Evolutionary conservation across 2,113 vertebrate genomes (phyloP).

Genomic region (Neoarius graeffei): DNA sequence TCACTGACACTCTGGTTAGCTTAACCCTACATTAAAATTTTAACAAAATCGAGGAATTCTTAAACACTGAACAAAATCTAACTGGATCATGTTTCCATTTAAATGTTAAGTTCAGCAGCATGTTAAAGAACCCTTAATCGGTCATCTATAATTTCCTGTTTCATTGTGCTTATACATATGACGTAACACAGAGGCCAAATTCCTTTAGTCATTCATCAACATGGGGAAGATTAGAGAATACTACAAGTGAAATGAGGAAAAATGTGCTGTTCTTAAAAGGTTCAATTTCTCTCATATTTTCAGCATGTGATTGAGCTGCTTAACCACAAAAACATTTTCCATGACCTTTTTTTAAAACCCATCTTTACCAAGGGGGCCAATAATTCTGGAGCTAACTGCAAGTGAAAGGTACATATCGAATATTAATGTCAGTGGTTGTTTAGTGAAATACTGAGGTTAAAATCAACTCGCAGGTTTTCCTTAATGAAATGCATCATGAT

Average conservation of each 20-base stretch:
- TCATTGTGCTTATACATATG: background rate
- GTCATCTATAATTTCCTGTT: background rate
- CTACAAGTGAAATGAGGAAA: background rate
- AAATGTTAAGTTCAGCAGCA: background rate
- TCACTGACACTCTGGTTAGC: background rate
- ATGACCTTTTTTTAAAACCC: background rate
- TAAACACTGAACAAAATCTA: background rate
- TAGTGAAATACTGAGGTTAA: conserved; percentile 12
- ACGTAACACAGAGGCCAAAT: background rate
- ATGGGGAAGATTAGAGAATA: background rate
- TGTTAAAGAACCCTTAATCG: background rate
- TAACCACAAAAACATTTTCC: background rate
- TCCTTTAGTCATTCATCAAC: background rate
- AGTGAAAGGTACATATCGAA: background rate
- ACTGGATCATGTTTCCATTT: background rate
- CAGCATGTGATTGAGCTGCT: background rate
- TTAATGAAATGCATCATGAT: background rate
- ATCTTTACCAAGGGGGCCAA: background rate
- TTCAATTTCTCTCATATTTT: background rate
- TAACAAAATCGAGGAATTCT: background rate
- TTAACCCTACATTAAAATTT: background rate
- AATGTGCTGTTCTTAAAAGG: background rate
- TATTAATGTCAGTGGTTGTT: background rate
- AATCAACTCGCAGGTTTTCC: background rate
- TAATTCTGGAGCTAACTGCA: background rate